Conservation (phyloP, 1,140 invertebrate genomes). For the Drusus annulatus region DNA sequence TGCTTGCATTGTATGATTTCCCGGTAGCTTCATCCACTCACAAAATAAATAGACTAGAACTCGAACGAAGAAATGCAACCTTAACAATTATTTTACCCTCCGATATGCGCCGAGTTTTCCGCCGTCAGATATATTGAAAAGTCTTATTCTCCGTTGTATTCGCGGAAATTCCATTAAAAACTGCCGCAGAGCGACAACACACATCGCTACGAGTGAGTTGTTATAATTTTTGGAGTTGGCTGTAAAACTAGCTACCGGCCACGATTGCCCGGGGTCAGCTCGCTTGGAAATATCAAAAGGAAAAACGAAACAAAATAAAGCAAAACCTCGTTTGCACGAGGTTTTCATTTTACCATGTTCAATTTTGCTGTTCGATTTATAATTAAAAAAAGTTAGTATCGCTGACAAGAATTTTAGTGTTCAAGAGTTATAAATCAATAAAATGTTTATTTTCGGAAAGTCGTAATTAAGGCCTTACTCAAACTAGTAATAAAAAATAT, state of each 20-base stretch:
- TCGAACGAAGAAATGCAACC: constrained; percentile 26
- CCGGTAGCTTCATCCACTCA: neutral
- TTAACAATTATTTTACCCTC: constrained; percentile 24
- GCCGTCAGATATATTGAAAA: constrained; percentile 36
- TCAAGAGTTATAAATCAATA: too few relatives aligned
- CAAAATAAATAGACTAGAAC: constrained; percentile 31
- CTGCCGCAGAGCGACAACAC: neutral
- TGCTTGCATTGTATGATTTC: constrained; percentile 32
- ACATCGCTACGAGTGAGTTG: neutral
- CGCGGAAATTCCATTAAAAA: constrained; percentile 33
- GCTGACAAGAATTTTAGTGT: too few relatives aligned
- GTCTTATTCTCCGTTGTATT: constrained; percentile 10
- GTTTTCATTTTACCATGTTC: too few relatives aligned
- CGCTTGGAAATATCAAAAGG: neutral
- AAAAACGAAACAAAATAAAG: too few relatives aligned
- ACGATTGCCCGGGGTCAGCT: neutral
- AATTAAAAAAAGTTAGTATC: too few relatives aligned
- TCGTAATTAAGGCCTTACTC: too few relatives aligned
- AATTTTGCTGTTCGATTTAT: too few relatives aligned
- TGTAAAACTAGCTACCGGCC: neutral
- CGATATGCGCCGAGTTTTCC: constrained; percentile 1
- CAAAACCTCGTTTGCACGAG: too few relatives aligned
- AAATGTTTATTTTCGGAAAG: too few relatives aligned
- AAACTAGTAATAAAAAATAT: too few relatives aligned
- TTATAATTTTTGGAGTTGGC: neutral